Conservation (phyloP, 92 coral and sea anemone species). For the Parazoanthus swiftii region DNA sequence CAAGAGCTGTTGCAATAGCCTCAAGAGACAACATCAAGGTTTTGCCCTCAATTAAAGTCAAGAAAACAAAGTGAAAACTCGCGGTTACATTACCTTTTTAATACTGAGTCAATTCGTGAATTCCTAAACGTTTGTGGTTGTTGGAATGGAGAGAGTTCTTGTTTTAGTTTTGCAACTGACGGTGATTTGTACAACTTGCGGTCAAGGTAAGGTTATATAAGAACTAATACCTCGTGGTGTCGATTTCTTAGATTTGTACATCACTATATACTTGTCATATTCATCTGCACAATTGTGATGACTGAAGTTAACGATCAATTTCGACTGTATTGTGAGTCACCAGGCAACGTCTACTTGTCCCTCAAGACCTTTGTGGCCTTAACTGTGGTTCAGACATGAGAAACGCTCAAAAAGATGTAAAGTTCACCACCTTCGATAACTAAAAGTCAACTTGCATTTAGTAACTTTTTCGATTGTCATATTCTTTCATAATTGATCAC, state of each 20-base stretch:
- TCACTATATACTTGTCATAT: neutral
- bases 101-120: neutral
- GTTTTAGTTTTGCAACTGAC: neutral
- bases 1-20: neutral
- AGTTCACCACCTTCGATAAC: neutral
- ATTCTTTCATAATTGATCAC: neutral
- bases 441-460: neutral
- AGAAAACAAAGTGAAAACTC: neutral
- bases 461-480: neutral
- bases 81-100: neutral
- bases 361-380: neutral
- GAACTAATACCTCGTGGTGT: neutral
- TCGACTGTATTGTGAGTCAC: neutral
- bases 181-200: constrained; percentile 9
- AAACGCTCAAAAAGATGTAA: neutral
- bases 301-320: no score
- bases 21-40: neutral
- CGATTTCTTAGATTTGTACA: neutral
- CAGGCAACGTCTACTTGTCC: neutral
- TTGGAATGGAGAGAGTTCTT: constrained; percentile 22
- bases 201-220: constrained; percentile 29
- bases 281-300: neutral
- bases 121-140: neutral
- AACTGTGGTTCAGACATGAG: neutral
- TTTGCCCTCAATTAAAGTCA: neutral